phyloP scores from a whole-genome alignment of 2,888 invertebrate species.

The Cloeon dipterum region DNA sequence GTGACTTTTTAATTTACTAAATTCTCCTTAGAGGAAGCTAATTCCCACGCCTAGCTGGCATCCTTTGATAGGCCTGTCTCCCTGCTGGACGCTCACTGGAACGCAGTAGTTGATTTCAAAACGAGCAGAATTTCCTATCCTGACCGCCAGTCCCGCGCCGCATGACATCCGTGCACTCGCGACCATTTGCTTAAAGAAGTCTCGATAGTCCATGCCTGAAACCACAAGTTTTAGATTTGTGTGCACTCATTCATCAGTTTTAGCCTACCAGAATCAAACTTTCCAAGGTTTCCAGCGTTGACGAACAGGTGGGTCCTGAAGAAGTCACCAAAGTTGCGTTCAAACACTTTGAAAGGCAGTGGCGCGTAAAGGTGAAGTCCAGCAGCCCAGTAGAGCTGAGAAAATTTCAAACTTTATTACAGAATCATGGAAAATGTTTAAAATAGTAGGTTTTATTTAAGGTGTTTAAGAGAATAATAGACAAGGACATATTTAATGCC shows the following conservation, averaged over 20 bases:
- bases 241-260: too few species aligned
- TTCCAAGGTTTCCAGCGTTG: conserved; percentile 63
- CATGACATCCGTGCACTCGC: conserved; percentile 42
- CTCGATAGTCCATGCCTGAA: conserved; percentile 21
- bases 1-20: too few species aligned
- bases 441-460: too few species aligned
- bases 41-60: conserved; percentile 70
- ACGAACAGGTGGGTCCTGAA: conserved; percentile 77
- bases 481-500: too few species aligned
- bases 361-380: conserved; percentile 77
- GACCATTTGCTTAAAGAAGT: conserved; percentile 19
- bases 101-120: conserved; percentile 87
- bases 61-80: conserved; percentile 41
- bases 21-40: conserved; percentile 44
- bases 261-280: conserved; percentile 14
- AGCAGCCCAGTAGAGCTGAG: conserved; percentile 58
- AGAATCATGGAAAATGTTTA: too few species aligned
- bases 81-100: conserved; percentile 39
- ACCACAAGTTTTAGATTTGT: too few species aligned
- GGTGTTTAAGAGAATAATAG: too few species aligned
- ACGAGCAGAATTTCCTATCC: conserved; percentile 64
- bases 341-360: conserved; percentile 62
- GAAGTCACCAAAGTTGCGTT: conserved; percentile 56
- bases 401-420: too few species aligned
- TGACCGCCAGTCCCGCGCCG: conserved; percentile 66